Evolutionary conservation across 2,888 invertebrate species (phyloP), one percentile per base, ranked within the genome.

Genomic region (Adelphocoris suturalis): DNA sequence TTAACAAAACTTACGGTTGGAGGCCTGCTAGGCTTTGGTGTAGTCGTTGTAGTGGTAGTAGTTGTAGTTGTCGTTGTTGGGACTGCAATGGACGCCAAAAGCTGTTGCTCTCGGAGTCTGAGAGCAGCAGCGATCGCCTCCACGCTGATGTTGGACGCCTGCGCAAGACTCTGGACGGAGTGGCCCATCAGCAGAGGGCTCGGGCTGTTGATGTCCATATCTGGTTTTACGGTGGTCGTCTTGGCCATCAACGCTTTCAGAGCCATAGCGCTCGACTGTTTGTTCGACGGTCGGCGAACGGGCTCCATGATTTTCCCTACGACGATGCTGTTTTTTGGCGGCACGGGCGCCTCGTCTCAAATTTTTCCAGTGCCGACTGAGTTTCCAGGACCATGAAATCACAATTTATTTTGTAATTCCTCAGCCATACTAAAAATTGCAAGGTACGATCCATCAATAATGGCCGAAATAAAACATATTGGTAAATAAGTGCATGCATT

Each of bases 81-180:
- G 23, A 81, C 80, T 19, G 90, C 91, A 0, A 90, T 80, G 2
- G 91, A 90, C 0, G 91, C 88, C 16, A 85, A 37, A 19, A 91
- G 89, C 86, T 91, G 91, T 78, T 91, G 91, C 16, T 91, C 91
- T 28, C 90, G 86, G 11, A 92, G 89, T 28, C 91, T 94, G 87
- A 97, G 96, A 0, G 97, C 97, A 13, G 96, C 95, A 92, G 97
- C 96, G 3, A 97, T 95, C 11, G 96, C 96, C 90, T 96, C 96
- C 92, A 96, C 96, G 0, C 96, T 96, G 28, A 97, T 95, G 92
- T 97, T 97, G 19, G 96, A 96, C 7, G 96, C 96, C 90, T 96
- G 95, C 0, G 96, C 95, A 57, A 95, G 93, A 81, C 94, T 94
- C 90, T 95, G 93, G 47, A 94, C 92, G 1, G 95, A 94, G n/a